Conservation (phyloP, 1,140 invertebrate species). For the Trialeurodes vaporariorum region DNA sequence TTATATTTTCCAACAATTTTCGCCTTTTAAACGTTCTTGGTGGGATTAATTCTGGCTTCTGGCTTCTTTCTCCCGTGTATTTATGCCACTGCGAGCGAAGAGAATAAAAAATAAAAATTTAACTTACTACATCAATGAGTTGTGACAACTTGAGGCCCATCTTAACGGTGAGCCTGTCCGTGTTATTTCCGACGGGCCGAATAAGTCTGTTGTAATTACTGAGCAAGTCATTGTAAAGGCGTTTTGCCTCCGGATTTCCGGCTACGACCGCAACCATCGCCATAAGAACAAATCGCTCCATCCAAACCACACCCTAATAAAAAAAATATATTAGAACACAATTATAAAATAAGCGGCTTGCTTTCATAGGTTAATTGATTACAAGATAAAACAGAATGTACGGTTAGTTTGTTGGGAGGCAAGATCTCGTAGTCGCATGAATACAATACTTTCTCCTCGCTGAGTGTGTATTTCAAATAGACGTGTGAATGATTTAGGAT, state of each 20-base stretch:
- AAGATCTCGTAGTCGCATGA: too few species aligned
- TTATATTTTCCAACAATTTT: too few species aligned
- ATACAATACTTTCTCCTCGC: too few species aligned
- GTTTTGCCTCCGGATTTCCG: conserved; percentile 82
- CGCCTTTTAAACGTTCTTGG: too few species aligned
- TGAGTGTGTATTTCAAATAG: too few species aligned
- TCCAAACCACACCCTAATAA: neutral
- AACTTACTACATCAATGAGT: conserved; percentile 95
- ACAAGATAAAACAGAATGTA: too few species aligned
- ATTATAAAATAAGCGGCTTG: neutral
- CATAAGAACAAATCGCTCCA: conserved; percentile 1
- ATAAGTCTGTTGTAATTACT: conserved; percentile 97
- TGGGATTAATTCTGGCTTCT: too few species aligned
- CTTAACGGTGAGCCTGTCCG: conserved; percentile 89
- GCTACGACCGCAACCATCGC: conserved; percentile 26
- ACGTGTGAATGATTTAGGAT: too few species aligned
- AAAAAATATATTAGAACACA: neutral
- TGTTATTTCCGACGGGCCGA: conserved; percentile 91
- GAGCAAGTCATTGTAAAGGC: conserved; percentile 87
- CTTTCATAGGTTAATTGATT: conserved; percentile 2
- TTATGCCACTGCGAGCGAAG: too few species aligned
- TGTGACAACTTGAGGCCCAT: conserved; percentile 92
- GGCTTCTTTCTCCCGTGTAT: too few species aligned
- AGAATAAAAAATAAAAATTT: conserved; percentile 25
- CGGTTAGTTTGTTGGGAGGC: too few species aligned